Evolutionary conservation across 2,888 invertebrate genomes (phyloP).

Genomic region (Tanypteryx hageni): DNA sequence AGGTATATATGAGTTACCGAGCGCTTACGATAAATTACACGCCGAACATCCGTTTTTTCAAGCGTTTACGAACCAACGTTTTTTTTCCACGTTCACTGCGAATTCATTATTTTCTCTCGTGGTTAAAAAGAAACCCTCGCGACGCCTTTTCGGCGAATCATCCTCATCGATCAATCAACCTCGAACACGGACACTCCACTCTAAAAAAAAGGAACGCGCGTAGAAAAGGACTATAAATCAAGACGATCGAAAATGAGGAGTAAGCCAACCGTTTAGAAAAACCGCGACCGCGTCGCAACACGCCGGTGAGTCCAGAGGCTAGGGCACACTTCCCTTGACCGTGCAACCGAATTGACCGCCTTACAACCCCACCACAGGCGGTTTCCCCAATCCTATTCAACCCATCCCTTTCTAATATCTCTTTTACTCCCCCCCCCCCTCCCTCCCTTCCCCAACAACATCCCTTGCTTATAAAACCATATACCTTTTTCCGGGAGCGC

Average conservation of each 20-base stretch:
- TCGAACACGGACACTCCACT: background rate
- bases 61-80: too few relatives aligned
- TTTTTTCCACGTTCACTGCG: background rate
- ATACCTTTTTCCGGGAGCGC: too few relatives aligned
- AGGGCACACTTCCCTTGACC: slow-evolving; percentile 14
- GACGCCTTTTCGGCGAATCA: background rate
- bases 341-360: background rate
- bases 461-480: too few relatives aligned
- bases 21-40: too few relatives aligned
- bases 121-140: background rate
- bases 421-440: too few relatives aligned
- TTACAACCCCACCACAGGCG: background rate
- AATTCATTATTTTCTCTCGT: background rate
- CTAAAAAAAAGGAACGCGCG: background rate
- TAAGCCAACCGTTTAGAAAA: background rate
- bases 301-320: background rate
- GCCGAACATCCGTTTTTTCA: too few relatives aligned
- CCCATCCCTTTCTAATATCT: too few relatives aligned
- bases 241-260: background rate
- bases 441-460: too few relatives aligned
- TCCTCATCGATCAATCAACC: slow-evolving; percentile 15
- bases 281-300: background rate
- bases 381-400: background rate
- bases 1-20: too few relatives aligned
- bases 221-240: slow-evolving; percentile 10